Conservation (phyloP, 2,888 invertebrate species). For the Galeopsomyia nigrocyanea region DNA sequence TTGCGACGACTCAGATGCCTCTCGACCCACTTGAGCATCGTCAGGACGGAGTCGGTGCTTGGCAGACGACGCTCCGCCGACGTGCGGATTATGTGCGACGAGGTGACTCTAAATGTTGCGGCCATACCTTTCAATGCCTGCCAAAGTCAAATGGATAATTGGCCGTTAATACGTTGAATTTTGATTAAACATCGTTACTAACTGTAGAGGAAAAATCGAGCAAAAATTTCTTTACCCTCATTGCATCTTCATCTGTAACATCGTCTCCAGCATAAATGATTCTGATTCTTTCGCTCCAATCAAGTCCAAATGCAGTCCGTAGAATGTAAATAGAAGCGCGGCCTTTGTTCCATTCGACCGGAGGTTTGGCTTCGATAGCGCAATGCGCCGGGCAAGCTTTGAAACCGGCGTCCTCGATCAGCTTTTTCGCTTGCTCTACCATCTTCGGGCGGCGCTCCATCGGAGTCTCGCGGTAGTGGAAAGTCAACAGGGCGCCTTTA, state of each 20-base stretch:
- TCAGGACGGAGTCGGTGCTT: conserved; percentile 89
- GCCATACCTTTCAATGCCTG: conserved; percentile 94
- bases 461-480: conserved; percentile 90
- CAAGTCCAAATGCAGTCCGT: conserved; percentile 89
- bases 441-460: conserved; percentile 76
- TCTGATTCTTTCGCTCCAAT: conserved; percentile 91
- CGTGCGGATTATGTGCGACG: conserved; percentile 87
- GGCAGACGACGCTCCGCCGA: conserved; percentile 89
- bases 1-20: conserved; percentile 85
- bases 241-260: conserved; percentile 90
- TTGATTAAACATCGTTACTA: neutral
- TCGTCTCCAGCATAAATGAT: conserved; percentile 93
- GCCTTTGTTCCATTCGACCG: conserved; percentile 92
- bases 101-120: conserved; percentile 89
- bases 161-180: neutral
- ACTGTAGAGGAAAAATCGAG: conserved; percentile 35
- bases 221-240: conserved; percentile 77
- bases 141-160: conserved; percentile 19
- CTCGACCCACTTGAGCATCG: conserved; percentile 92
- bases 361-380: conserved; percentile 91
- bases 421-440: conserved; percentile 78
- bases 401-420: conserved; percentile 85
- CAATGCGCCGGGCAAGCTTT: conserved; percentile 85
- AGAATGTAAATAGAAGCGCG: conserved; percentile 92
- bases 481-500: conserved; percentile 88